Percentiles rank a stretch among this genome's conserved stretches.
phyloP scores from a whole-genome alignment of 2,113 vertebrate species.

The Salvator merianae region DNA sequence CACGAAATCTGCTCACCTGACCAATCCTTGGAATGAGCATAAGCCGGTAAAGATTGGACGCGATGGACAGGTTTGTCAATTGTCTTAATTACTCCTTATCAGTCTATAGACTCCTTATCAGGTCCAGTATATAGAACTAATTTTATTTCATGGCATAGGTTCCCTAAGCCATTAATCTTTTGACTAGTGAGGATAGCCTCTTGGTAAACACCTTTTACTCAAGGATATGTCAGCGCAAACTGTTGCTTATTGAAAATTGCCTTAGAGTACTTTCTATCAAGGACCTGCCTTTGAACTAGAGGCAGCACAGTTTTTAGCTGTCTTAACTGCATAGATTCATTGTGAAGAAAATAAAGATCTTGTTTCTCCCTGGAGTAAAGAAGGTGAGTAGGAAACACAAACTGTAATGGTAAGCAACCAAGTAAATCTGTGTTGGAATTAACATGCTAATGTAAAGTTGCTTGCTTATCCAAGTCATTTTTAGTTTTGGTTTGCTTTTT shows the following conservation, averaged over 20 bases:
- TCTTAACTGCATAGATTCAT: background rate
- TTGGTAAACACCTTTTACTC: background rate
- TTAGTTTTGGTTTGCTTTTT: background rate
- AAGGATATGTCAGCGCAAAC: background rate
- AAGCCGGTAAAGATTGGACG: slow-evolving; percentile 98
- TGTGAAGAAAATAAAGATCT: background rate
- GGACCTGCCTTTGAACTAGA: background rate
- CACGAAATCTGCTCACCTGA: slow-evolving; percentile 94
- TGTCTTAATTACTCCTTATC: background rate
- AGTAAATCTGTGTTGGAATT: background rate
- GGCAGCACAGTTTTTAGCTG: no score
- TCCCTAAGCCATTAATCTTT: background rate
- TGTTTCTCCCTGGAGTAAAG: background rate
- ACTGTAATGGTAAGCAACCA: background rate
- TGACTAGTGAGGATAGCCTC: background rate
- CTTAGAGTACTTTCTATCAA: background rate
- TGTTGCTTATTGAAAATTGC: background rate
- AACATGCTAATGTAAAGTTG: background rate
- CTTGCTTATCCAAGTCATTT: background rate
- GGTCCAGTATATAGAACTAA: background rate
- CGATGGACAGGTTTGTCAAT: slow-evolving; percentile 91
- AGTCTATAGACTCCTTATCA: background rate
- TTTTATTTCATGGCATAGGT: background rate
- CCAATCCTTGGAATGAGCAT: slow-evolving; percentile 98
- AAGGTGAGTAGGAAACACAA: background rate